Conservation (phyloP, 2,888 invertebrate species). For the Parnassius orleans region DNA sequence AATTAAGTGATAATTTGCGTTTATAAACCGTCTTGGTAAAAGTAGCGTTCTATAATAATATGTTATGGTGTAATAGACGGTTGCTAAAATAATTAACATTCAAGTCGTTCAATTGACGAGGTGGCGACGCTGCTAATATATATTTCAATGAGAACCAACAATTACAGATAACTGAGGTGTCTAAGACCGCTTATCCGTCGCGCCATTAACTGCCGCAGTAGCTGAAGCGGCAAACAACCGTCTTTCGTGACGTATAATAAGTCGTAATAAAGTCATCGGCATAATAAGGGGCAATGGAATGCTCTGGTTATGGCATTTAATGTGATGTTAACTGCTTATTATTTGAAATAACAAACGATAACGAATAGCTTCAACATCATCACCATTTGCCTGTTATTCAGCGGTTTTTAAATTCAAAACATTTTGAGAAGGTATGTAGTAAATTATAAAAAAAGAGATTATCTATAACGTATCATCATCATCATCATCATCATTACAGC, state of each 20-base stretch:
- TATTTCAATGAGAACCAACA: neutral
- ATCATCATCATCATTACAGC: no score
- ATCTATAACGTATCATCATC: no score
- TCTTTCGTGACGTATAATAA: neutral
- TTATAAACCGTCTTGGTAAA: neutral
- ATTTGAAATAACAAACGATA: no score
- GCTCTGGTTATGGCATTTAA: neutral
- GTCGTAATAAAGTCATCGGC: neutral
- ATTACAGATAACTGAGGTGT: neutral
- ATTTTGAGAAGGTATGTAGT: no score
- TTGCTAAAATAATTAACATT: conserved; percentile 6
- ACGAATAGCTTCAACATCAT: no score
- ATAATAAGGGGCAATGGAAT: neutral
- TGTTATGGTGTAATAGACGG: neutral
- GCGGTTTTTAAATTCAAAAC: no score
- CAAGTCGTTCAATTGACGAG: neutral
- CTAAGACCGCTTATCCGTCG: conserved; percentile 3
- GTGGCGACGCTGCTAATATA: conserved; percentile 1
- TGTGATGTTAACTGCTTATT: no score
- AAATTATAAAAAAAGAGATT: no score
- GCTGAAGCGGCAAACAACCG: neutral
- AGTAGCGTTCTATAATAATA: neutral
- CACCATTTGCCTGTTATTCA: no score
- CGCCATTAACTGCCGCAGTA: conserved; percentile 1
- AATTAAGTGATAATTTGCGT: no score